Evolutionary conservation across 2,113 vertebrate genomes (phyloP), one percentile per base, ranked within the genome.

Genomic region (Ceyx margarethae): DNA sequence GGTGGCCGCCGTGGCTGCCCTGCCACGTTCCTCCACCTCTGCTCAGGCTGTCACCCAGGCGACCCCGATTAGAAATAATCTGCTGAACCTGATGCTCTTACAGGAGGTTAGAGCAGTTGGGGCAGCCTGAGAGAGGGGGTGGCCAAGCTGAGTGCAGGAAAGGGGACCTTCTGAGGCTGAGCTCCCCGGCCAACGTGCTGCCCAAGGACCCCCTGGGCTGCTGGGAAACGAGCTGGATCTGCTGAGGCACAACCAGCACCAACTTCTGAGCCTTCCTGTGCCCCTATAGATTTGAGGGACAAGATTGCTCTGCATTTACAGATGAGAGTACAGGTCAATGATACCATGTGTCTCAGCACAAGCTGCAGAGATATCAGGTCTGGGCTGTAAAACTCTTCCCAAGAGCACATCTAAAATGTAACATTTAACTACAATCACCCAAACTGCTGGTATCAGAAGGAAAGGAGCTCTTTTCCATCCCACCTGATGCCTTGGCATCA

Each of bases 111-210:
- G 23, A 61, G 62, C n/a, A 3, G 64, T 15, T 23, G 64, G 7
- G 53, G 87, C 76, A 85, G 92, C 66, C 37, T 72, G 26, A 28
- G 79, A 1, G 57, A 85, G 60, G 79, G 65, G 71, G 72, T 0
- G 29, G 71, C 2, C 6, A 50, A 81, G 51, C 42, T 29, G 13
- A 65, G n/a, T 10, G 3, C 56, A 45, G 51, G 33, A 21, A 51
- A 8, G 4, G 0, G 0, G 3, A 69, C 46, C 79, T 68, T 19
- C 64, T 58, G 3, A 6, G 4, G 6, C 22, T 0, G 11, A 51
- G 37, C 56, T 64, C 23, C 29, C 22, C 28, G 57, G 65, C 65
- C 65, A 51, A 33, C 33, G 2, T 3, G 9, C 13, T 17, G 64
- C 79, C 26, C 2, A 50, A n/a, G 28, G 0, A 15, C 53, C 74